Base-by-base conservation (phyloP, 1,140 invertebrate species). In the Harpegnathos saltator region DNA sequence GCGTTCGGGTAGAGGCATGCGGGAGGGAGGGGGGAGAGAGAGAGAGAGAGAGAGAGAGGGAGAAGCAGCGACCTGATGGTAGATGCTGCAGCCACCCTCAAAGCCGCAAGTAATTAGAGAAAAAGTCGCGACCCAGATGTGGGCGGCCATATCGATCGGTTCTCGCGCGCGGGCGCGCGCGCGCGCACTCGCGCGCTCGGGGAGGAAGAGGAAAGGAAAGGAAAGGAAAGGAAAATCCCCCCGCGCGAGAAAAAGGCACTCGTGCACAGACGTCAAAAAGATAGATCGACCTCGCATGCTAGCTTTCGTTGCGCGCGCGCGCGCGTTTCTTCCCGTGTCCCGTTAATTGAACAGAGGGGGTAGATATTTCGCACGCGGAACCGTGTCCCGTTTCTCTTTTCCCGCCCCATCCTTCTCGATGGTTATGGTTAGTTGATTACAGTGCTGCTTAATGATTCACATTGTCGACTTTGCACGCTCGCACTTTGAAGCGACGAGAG, bases 101-200 rank as follows among this genome's bases (percentile, higher is more conserved):
- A 77, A 88, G 86, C 75, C 75, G 74, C 82, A 81, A 87, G 75
- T 85, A 87, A 88, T 87, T 88, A 88, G 86, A 85, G 71, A 87
- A 88, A 88, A 87, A 88, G 85, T 88, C 85, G 75, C 82, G 86
- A 87, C 86, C 82, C 75, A 88, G 85, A 88, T 88, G 85, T 61
- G 71, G 74, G 58, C 54, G 65, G 77, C 59, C 75, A 80, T 82
- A 84, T 87, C 86, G 86, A 88, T 88, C 86, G 85, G 85, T 88
- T 84, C 81, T 22, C 22, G 29, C 7, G 1, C 33, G 66, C 52
- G 26, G 33, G 44, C 58, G 38, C 22, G 61, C 56, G 48, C 19
- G 24, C 24, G 58, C 38, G 26, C 66, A 22, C 68, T 38, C 29
- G 48, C 78, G 22, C 19, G 29, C 29, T 63, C 56, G 68, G 29